Conservation (phyloP, 2,797 vertebrate genomes). For the Sebastes oblongus region DNA sequence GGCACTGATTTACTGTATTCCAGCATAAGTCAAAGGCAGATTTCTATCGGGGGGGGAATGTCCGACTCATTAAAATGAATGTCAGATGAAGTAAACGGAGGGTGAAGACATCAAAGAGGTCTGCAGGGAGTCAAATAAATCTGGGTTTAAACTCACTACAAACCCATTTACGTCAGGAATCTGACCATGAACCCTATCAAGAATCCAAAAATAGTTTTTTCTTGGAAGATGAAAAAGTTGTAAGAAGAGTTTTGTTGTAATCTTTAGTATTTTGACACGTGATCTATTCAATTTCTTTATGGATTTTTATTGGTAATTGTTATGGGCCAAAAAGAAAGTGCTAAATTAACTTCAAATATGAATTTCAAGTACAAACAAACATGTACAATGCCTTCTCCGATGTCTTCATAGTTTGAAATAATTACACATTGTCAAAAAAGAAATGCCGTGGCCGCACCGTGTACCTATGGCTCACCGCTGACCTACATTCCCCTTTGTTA, state of each 20-base stretch:
- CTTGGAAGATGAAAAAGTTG: not conserved
- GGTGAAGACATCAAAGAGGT: slow-evolving; percentile 65
- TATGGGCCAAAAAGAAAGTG: not conserved
- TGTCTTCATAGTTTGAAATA: not conserved
- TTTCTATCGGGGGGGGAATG: slow-evolving; percentile 46
- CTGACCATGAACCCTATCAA: not conserved
- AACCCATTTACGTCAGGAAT: slow-evolving; percentile 39
- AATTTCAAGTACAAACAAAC: not conserved
- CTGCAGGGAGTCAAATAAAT: slow-evolving; percentile 47
- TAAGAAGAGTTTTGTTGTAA: not conserved
- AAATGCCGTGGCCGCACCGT: not conserved
- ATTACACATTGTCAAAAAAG: not conserved
- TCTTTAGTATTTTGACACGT: not conserved
- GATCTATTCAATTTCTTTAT: not conserved
- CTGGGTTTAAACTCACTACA: slow-evolving; percentile 51
- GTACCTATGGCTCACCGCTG: slow-evolving; percentile 53
- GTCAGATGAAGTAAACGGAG: slow-evolving; percentile 65
- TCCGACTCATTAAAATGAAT: slow-evolving; percentile 66
- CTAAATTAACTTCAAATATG: not conserved
- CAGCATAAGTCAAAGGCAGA: slow-evolving; percentile 47
- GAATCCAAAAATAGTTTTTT: slow-evolving; percentile 1
- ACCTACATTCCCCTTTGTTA: slow-evolving; percentile 77
- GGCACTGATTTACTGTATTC: slow-evolving; percentile 54
- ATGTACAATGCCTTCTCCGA: not conserved
- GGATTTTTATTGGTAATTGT: not conserved